These are phyloP conservation scores for Holcopasites calliopsidis DNA, from an alignment of 1,140 invertebrate genomes.

Conservation along the genomic window DNA sequence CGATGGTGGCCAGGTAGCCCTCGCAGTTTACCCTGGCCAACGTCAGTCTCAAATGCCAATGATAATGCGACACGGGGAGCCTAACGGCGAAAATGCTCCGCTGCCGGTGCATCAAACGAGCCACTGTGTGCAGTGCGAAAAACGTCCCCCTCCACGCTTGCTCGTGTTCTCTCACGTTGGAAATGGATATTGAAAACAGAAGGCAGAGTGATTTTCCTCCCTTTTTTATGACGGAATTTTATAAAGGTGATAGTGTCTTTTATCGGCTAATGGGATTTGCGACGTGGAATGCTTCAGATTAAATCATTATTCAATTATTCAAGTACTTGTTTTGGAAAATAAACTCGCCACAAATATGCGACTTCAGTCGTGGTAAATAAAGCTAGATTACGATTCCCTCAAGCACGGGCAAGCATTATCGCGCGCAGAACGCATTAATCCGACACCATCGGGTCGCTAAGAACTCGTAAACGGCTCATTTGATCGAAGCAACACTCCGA, in stretches of 20 bases:
- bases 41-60: slow-evolving; percentile 68
- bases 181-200: too few species aligned
- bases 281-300: too few species aligned
- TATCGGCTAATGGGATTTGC: too few species aligned
- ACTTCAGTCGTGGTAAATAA: background rate
- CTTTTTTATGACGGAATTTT: too few species aligned
- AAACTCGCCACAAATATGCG: background rate
- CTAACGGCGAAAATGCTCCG: slow-evolving; percentile 49
- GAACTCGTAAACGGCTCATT: slow-evolving; percentile 7
- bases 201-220: too few species aligned
- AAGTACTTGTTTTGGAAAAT: background rate
- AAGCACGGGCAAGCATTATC: slow-evolving; percentile 18
- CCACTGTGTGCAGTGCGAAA: background rate
- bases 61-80: slow-evolving; percentile 69
- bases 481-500: background rate
- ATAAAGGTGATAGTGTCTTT: too few species aligned
- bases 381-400: slow-evolving; percentile 3
- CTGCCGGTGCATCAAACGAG: slow-evolving; percentile 31
- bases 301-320: too few species aligned
- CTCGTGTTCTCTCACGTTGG: too few species aligned
- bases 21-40: slow-evolving; percentile 51
- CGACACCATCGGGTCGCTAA: background rate
- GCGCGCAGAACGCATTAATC: background rate
- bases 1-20: slow-evolving; percentile 63
- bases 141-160: background rate